These are phyloP conservation scores for Excalfactoria chinensis DNA, from an alignment of 2,113 vertebrate genomes.

Conservation along the genomic window DNA sequence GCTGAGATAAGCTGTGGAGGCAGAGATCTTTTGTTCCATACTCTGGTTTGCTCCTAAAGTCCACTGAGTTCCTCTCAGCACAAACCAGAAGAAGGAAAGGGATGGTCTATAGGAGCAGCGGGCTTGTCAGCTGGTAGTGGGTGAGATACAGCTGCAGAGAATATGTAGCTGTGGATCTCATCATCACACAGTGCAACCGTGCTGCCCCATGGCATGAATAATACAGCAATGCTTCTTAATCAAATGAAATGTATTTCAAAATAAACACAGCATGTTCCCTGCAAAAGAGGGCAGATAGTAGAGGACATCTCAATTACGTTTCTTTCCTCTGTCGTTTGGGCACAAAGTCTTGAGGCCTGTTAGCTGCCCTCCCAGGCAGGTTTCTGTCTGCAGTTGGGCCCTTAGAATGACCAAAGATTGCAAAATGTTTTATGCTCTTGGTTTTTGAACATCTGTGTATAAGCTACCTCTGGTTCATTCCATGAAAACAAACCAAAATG, in stretches of 20 bases:
- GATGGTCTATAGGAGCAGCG: background rate
- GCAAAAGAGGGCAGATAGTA: background rate
- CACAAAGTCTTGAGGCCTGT: background rate
- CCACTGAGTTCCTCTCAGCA: background rate
- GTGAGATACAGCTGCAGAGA: background rate
- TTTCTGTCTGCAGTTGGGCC: background rate
- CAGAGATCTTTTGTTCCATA: background rate
- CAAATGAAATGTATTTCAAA: background rate
- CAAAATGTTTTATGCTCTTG: background rate
- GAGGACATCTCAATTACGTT: background rate
- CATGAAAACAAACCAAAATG: background rate
- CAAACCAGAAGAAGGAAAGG: background rate
- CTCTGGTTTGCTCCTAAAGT: background rate
- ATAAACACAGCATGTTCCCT: background rate
- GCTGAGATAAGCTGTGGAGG: background rate
- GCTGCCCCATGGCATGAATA: background rate
- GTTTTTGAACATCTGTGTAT: background rate
- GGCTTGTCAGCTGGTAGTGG: background rate
- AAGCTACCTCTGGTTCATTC: background rate
- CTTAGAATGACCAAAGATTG: background rate
- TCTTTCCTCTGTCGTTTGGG: background rate
- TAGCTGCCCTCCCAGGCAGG: slow-evolving; percentile 3
- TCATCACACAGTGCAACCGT: background rate
- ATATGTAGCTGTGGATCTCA: background rate
- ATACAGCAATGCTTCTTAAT: background rate